A percentile compares a stretch with the other conserved stretches of the same genome.
These are phyloP conservation scores for Pararge aegeria DNA, from an alignment of 1,140 invertebrate species.

Conservation along the genomic window DNA sequence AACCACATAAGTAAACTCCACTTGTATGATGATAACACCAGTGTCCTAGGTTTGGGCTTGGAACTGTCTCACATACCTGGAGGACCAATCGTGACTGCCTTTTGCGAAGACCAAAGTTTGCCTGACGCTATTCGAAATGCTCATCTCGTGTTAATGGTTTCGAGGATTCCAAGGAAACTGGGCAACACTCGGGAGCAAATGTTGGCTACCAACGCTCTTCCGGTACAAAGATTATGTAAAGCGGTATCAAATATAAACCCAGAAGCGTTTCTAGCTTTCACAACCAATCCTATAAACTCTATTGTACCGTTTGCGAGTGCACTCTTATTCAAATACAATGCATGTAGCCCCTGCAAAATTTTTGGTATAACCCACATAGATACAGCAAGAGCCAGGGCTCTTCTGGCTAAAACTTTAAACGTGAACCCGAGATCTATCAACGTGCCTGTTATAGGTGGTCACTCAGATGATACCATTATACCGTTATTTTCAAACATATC, in stretches of 20 bases:
- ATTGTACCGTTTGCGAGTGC: conserved; percentile 53
- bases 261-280: conserved; percentile 47
- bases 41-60: conserved; percentile 35
- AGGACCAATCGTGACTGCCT: conserved; percentile 34
- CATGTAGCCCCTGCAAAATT: conserved; percentile 49
- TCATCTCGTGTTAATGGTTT: conserved; percentile 45
- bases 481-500: conserved; percentile 54
- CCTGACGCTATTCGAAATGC: conserved; percentile 34
- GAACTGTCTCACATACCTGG: conserved; percentile 41
- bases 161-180: conserved; percentile 34
- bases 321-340: conserved; percentile 42
- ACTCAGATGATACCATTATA: conserved; percentile 52
- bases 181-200: conserved; percentile 42
- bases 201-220: conserved; percentile 42
- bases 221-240: conserved; percentile 41
- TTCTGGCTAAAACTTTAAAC: conserved; percentile 36
- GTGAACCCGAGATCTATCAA: conserved; percentile 35
- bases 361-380: conserved; percentile 57
- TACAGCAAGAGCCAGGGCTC: conserved; percentile 36
- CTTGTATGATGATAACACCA: conserved; percentile 46
- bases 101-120: conserved; percentile 31
- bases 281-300: conserved; percentile 54
- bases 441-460: conserved; percentile 51
- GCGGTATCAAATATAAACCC: conserved; percentile 40
- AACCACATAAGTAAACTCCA: conserved; percentile 36